Base-by-base conservation (phyloP, 2,113 vertebrate genomes). In the Nycticebus coucang region DNA sequence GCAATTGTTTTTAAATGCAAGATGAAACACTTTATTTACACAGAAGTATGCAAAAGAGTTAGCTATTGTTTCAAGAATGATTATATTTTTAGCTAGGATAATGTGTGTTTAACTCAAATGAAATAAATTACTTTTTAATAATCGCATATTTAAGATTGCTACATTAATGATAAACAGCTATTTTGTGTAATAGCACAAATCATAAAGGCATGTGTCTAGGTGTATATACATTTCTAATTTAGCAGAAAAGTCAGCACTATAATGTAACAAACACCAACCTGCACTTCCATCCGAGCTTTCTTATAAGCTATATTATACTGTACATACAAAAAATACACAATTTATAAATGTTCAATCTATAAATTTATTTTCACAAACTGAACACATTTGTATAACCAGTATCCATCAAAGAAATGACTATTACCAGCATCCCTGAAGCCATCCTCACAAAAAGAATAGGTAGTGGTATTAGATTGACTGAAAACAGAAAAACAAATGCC, bases 121-220 rank as follows among this genome's bases (percentile, higher is more conserved):
- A 90, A 72, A 69, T 64, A n/a, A 4, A 41, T 41, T 22, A 62
- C 33, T 8, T 89, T 4, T 86, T 93, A 89, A 87, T 53, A 81
- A 69, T 7, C 74, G 9, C 4, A 74, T 78, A 78, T 33, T 89
- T 72, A 78, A 30, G 17, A 53, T 81, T 82, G 72, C 6, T 50
- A 35, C 33, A 35, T n/a, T 64, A 55, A 53, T 59, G 37, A 74
- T 71, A 90, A 90, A 18, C 4, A 79, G 60, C 5, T 75, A 57
- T n/a, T 92, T 95, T 78, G 82, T 68, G n/a, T 41, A 68, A 87
- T 89, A 74, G 1, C 22, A 83, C 24, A 95, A 82, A 69, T 92
- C 64, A 80, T 71, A 80, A 96, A 89, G 78, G 10, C 30, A 33
- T 50, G 11, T 37, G 0, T 28, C 18, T 18, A 2, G 4, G 11